Percentiles rank a stretch among this genome's conserved stretches.
phyloP scores from a whole-genome alignment of 2,888 invertebrate species.

The Chymomyza amoena region DNA sequence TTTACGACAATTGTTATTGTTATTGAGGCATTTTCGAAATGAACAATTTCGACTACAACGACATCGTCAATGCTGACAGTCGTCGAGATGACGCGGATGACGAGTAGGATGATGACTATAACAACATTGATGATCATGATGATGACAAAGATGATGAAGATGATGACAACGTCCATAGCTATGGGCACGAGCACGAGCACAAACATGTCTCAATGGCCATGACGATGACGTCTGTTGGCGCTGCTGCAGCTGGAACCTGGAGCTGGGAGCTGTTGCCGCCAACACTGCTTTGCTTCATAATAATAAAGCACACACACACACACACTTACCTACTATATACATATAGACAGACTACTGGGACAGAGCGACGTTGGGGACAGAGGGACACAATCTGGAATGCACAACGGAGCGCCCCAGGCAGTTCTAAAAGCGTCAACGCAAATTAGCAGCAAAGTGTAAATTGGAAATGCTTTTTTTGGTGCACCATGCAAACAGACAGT shows the following conservation, averaged over 20 bases:
- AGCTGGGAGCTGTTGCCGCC: constrained; percentile 39
- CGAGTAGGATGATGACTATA: constrained; percentile 18
- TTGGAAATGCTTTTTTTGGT: constrained; percentile 73
- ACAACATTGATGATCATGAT: constrained; percentile 37
- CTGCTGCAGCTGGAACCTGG: constrained; percentile 1
- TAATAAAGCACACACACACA: constrained; percentile 64
- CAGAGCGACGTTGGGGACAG: background rate
- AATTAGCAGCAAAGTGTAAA: constrained; percentile 74
- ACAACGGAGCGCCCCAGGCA: constrained; percentile 57
- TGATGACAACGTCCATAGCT: constrained; percentile 56
- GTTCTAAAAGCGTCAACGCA: constrained; percentile 71
- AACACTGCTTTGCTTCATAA: constrained; percentile 63
- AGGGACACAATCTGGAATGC: constrained; percentile 16
- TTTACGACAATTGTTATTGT: constrained; percentile 74
- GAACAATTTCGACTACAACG: constrained; percentile 62
- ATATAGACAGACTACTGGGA: constrained; percentile 17
- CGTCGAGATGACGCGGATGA: constrained; percentile 16
- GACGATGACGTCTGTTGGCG: constrained; percentile 23
- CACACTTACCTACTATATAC: constrained; percentile 28
- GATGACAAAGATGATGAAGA: constrained; percentile 61
- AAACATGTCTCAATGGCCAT: constrained; percentile 60
- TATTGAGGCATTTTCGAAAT: constrained; percentile 75
- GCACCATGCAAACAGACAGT: constrained; percentile 53
- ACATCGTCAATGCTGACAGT: constrained; percentile 28
- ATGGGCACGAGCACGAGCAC: constrained; percentile 47